Evolutionary conservation across 2,888 invertebrate genomes (phyloP).

Genomic region (Dusona sp.): DNA sequence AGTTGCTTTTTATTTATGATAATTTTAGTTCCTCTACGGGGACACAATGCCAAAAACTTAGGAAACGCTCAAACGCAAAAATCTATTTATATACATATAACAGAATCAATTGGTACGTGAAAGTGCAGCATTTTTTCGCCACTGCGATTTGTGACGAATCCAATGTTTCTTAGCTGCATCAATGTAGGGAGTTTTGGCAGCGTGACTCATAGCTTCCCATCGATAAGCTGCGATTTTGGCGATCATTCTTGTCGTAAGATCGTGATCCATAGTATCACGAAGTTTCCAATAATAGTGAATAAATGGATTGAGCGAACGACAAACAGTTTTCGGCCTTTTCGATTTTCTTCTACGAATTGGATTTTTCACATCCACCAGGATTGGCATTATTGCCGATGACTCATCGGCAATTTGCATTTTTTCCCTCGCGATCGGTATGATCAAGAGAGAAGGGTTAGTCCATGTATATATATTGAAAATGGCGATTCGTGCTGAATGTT

Average conservation of each 20-base stretch:
- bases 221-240: slow-evolving; percentile 74
- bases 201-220: slow-evolving; percentile 73
- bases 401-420: slow-evolving; percentile 60
- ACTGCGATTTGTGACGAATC: slow-evolving; percentile 62
- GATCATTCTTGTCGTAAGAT: slow-evolving; percentile 72
- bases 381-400: background rate
- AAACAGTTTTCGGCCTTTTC: slow-evolving; percentile 58
- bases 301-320: slow-evolving; percentile 75
- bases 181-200: slow-evolving; percentile 69
- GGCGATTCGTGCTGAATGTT: background rate
- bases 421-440: background rate
- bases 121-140: slow-evolving; percentile 65
- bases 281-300: slow-evolving; percentile 73
- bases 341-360: slow-evolving; percentile 30
- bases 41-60: slow-evolving; percentile 7
- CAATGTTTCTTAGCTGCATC: slow-evolving; percentile 64
- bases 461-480: background rate
- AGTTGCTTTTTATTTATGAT: background rate
- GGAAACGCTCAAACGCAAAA: background rate
- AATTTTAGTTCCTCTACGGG: slow-evolving; percentile 28
- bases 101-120: slow-evolving; percentile 54
- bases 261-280: slow-evolving; percentile 62
- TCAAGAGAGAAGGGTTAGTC: background rate
- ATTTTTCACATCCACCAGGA: slow-evolving; percentile 26
- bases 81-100: background rate